Percentiles rank a stretch among this genome's conserved stretches.
These are phyloP conservation scores for Lissonota sp. DNA, from an alignment of 2,888 invertebrate genomes.

Conservation along the genomic window DNA sequence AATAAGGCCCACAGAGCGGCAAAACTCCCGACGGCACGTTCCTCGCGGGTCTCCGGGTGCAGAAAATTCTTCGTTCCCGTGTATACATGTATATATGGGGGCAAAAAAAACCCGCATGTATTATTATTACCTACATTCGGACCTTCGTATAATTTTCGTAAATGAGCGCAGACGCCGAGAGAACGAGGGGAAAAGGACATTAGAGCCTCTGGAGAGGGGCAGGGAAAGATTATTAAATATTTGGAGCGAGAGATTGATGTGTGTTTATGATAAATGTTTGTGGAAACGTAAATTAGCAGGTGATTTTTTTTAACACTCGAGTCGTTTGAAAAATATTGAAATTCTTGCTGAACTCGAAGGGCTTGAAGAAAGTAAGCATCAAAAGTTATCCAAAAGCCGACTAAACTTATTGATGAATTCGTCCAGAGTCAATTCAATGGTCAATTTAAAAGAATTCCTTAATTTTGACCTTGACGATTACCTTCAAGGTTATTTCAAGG, in stretches of 20 bases:
- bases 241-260: neutral
- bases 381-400: no score
- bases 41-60: neutral
- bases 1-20: neutral
- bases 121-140: conserved; percentile 55
- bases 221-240: neutral
- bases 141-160: conserved; percentile 56
- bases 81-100: conserved; percentile 20
- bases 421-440: no score
- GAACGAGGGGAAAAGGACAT: conserved; percentile 19
- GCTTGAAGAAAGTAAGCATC: no score
- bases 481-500: no score
- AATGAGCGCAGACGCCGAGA: conserved; percentile 30
- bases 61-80: conserved; percentile 24
- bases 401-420: no score
- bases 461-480: no score
- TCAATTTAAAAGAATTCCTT: no score
- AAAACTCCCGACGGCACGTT: conserved; percentile 17
- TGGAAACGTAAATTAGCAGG: no score
- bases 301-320: no score
- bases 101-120: conserved; percentile 26
- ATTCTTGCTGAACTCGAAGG: no score
- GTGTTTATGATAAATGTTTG: no score
- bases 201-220: neutral
- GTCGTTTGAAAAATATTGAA: no score